Evolutionary conservation across 1,140 invertebrate genomes (phyloP).

Genomic region (Drosophila burlai): DNA sequence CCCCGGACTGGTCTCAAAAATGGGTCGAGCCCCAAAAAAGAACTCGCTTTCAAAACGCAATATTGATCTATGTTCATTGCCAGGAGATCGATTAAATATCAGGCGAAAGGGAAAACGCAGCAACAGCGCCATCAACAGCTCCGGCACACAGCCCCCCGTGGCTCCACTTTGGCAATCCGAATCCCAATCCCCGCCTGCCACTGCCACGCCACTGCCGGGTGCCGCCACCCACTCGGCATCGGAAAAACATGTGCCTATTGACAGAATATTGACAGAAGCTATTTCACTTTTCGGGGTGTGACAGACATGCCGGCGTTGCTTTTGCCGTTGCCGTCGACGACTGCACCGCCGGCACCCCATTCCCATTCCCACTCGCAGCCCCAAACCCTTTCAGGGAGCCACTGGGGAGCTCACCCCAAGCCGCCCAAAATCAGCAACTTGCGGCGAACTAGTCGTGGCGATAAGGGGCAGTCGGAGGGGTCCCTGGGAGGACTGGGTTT

Average conservation of each 20-base stretch:
- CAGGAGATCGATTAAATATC: conserved; percentile 69
- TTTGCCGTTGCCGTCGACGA: conserved; percentile 45
- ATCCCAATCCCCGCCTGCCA: conserved; percentile 23
- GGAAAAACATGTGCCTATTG: conserved; percentile 78
- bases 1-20: conserved; percentile 8
- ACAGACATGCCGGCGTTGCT: conserved; percentile 64
- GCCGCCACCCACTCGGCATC: conserved; percentile 48
- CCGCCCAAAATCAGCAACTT: conserved; percentile 48
- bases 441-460: conserved; percentile 52
- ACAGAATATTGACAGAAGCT: conserved; percentile 84
- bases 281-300: conserved; percentile 78
- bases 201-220: conserved; percentile 3
- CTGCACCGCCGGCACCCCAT: conserved; percentile 19
- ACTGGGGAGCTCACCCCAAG: neutral
- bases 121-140: conserved; percentile 24
- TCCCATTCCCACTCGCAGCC: neutral
- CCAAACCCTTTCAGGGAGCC: neutral
- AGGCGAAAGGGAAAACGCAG: conserved; percentile 62
- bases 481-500: conserved; percentile 53
- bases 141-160: conserved; percentile 13
- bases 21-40: conserved; percentile 38
- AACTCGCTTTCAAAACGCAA: conserved; percentile 36
- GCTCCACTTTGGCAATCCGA: conserved; percentile 33
- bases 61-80: conserved; percentile 45
- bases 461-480: conserved; percentile 1